A percentile compares a stretch with the other conserved stretches of the same genome.
Evolutionary conservation across 2,113 vertebrate genomes (phyloP).

Genomic region (Symphodus melops): DNA sequence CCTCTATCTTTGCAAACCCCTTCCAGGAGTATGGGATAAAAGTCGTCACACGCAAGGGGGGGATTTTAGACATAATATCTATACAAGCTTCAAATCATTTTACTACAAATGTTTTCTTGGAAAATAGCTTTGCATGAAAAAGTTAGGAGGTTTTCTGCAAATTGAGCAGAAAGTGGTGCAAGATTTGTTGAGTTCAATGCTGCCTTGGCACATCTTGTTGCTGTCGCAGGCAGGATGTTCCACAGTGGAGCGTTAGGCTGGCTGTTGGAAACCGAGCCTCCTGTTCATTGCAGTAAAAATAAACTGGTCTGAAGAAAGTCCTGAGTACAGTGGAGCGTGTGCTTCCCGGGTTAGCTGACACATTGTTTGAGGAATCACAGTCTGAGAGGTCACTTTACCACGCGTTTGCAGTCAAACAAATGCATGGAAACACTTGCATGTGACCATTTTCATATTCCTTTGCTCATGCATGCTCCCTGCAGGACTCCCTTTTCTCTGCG

Average conservation of each 20-base stretch:
- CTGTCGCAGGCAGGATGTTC: constrained; percentile 75
- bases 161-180: constrained; percentile 54
- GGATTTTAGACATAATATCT: constrained; percentile 63
- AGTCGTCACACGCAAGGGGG: constrained; percentile 56
- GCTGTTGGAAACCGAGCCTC: constrained; percentile 76
- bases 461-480: constrained; percentile 45
- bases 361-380: constrained; percentile 72
- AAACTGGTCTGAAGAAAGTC: constrained; percentile 73
- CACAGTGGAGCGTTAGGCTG: constrained; percentile 69
- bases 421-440: background rate
- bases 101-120: constrained; percentile 55
- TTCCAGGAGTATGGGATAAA: constrained; percentile 47
- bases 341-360: constrained; percentile 72
- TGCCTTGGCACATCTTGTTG: constrained; percentile 57
- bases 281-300: constrained; percentile 80
- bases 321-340: constrained; percentile 70
- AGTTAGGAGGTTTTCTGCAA: constrained; percentile 52
- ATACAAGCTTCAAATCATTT: constrained; percentile 64
- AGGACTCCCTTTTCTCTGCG: constrained; percentile 70
- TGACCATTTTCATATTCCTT: constrained; percentile 36
- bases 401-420: constrained; percentile 20
- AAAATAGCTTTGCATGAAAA: constrained; percentile 42
- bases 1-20: constrained; percentile 20
- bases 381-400: constrained; percentile 56
- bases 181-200: constrained; percentile 52